phyloP scores from a whole-genome alignment of 1,140 invertebrate genomes.

The Pseudomyrmex cubaensis region DNA sequence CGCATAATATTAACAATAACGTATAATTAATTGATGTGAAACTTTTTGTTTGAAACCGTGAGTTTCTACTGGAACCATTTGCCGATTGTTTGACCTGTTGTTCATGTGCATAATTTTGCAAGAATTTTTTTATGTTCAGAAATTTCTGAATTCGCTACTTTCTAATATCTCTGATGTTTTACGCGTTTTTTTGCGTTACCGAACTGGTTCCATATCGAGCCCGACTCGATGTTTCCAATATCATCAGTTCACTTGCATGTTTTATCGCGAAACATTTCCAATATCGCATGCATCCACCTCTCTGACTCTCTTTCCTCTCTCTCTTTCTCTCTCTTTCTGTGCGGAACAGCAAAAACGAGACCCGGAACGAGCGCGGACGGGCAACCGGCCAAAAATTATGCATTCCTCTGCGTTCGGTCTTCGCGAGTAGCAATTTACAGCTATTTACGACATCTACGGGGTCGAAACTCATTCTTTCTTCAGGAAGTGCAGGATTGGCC shows the following conservation, averaged over 20 bases:
- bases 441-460: constrained; percentile 65
- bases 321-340: background rate
- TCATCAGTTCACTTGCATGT: constrained; percentile 28
- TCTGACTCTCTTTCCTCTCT: background rate
- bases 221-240: constrained; percentile 43
- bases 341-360: constrained; percentile 18
- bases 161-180: background rate
- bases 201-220: constrained; percentile 43
- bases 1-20: too few species aligned
- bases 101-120: too few species aligned
- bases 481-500: constrained; percentile 65
- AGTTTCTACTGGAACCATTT: too few species aligned
- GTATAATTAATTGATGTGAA: too few species aligned
- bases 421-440: constrained; percentile 69
- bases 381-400: constrained; percentile 72
- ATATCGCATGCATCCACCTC: constrained; percentile 30
- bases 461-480: constrained; percentile 34
- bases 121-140: too few species aligned
- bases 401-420: constrained; percentile 59
- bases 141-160: background rate
- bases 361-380: constrained; percentile 35
- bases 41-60: too few species aligned
- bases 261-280: constrained; percentile 55
- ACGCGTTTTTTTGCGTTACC: constrained; percentile 6
- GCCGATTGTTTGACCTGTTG: too few species aligned